These are phyloP conservation scores for Syngnathus rostellatus DNA, from an alignment of 2,797 vertebrate genomes.

Conservation along the genomic window DNA sequence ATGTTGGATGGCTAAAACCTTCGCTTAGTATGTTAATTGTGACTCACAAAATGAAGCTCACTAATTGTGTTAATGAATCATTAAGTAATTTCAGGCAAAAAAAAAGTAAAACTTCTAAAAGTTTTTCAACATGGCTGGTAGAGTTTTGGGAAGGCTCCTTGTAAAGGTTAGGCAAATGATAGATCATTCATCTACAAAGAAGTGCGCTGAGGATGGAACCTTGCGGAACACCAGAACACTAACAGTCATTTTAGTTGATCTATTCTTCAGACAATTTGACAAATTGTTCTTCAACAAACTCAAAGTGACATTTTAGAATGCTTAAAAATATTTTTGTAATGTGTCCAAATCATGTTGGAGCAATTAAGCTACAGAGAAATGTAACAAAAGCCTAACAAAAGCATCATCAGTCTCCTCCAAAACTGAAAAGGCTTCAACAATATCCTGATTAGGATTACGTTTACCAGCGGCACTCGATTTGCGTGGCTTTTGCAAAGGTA, in stretches of 20 bases:
- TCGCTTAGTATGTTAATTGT: neutral
- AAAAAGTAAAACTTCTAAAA: too few species aligned
- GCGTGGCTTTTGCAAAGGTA: slow-evolving; percentile 22
- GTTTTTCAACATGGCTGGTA: neutral
- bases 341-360: too few species aligned
- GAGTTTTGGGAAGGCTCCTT: neutral
- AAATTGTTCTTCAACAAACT: too few species aligned
- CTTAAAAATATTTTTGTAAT: too few species aligned
- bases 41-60: neutral
- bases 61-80: too few species aligned
- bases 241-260: too few species aligned
- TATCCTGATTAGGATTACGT: slow-evolving; percentile 49
- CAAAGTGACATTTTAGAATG: too few species aligned
- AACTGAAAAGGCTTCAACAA: slow-evolving; percentile 39
- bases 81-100: neutral
- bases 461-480: slow-evolving; percentile 55
- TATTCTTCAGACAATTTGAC: too few species aligned
- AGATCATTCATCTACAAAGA: neutral
- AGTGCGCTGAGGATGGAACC: neutral
- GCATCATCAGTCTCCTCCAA: slow-evolving; percentile 21
- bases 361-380: neutral
- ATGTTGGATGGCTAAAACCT: neutral
- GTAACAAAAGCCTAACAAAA: slow-evolving; percentile 14
- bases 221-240: neutral
- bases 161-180: neutral